Conservation (phyloP, 1,140 invertebrate genomes). For the Oppia nitens region DNA sequence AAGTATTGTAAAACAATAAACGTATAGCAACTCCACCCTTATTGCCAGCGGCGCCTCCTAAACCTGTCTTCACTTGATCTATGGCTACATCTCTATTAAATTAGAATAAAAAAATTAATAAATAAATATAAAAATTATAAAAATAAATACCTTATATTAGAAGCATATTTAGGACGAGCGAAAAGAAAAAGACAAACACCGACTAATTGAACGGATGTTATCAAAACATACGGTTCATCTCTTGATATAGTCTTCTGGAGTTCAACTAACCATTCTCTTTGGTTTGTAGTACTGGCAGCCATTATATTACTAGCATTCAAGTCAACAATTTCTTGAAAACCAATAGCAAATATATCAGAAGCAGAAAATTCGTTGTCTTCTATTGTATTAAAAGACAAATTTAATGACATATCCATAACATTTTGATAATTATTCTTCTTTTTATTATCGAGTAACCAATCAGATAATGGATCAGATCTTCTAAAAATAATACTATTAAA, state of each 20-base stretch:
- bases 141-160: constrained; percentile 43
- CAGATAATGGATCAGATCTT: constrained; percentile 62
- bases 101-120: not conserved
- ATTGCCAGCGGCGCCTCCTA: constrained; percentile 80
- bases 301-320: constrained; percentile 96
- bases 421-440: not conserved
- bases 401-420: constrained; percentile 16
- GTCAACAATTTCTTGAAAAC: constrained; percentile 99
- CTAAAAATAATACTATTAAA: constrained; percentile 92
- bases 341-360: constrained; percentile 86
- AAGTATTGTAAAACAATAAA: constrained; percentile 75
- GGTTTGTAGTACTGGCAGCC: constrained; percentile 85
- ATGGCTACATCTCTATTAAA: constrained; percentile 61
- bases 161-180: constrained; percentile 65
- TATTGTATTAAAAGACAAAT: constrained; percentile 28
- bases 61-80: constrained; percentile 90
- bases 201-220: constrained; percentile 91
- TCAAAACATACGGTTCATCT: constrained; percentile 70
- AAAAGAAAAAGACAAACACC: constrained; percentile 95
- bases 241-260: constrained; percentile 76
- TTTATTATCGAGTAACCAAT: constrained; percentile 74
- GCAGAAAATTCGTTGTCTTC: constrained; percentile 36
- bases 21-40: constrained; percentile 93
- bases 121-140: constrained; percentile 14
- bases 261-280: constrained; percentile 86